Evolutionary conservation across 2,888 invertebrate genomes (phyloP).

Genomic region (Polyommatus icarus): DNA sequence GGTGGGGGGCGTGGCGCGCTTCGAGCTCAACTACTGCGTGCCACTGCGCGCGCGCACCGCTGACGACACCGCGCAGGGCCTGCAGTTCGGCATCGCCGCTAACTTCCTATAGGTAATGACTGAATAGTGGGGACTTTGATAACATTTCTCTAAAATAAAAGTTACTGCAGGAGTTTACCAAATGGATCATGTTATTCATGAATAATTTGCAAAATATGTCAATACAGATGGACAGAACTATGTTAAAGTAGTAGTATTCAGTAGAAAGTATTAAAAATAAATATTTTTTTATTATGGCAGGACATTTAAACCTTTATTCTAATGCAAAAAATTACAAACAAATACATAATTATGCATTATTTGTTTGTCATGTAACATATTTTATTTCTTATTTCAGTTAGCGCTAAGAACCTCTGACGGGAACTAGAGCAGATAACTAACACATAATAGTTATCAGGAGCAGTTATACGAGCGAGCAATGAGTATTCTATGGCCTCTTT

Average conservation of each 20-base stretch:
- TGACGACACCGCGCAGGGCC: conserved; percentile 84
- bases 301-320: too few species aligned
- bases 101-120: conserved; percentile 83
- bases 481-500: background rate
- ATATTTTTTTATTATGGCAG: too few species aligned
- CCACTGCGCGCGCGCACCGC: conserved; percentile 84
- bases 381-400: background rate
- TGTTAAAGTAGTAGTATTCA: too few species aligned
- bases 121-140: too few species aligned
- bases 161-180: too few species aligned
- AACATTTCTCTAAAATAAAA: too few species aligned
- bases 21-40: conserved; percentile 96
- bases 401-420: background rate
- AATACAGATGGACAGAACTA: too few species aligned
- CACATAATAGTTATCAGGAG: background rate
- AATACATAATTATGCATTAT: too few species aligned
- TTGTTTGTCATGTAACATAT: background rate
- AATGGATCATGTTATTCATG: too few species aligned
- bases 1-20: conserved; percentile 89
- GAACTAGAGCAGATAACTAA: background rate
- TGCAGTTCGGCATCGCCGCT: conserved; percentile 92
- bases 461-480: background rate
- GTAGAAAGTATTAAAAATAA: too few species aligned
- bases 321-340: too few species aligned
- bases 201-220: too few species aligned